Percentiles rank a stretch among this genome's conserved stretches.
Conservation (phyloP, 2,888 invertebrate species). For the Rhodophaea formosa region DNA sequence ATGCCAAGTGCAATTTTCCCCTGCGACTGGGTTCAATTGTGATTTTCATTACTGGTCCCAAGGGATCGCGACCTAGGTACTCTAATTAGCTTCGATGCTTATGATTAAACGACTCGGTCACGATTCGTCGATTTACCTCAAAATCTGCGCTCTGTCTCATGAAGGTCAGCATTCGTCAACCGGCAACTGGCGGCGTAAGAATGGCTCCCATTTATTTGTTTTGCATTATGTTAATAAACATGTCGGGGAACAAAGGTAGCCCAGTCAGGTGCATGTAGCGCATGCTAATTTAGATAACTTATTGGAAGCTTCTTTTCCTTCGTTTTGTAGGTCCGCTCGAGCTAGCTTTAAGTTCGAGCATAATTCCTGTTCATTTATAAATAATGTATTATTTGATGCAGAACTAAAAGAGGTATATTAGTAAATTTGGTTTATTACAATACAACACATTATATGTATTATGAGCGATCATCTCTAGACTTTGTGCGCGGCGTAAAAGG, state of each 20-base stretch:
- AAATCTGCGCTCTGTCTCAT: conserved; percentile 59
- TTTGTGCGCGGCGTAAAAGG: no score
- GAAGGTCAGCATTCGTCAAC: conserved; percentile 64
- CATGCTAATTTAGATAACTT: conserved; percentile 28
- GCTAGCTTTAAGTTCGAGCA: background rate
- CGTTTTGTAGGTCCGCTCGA: background rate
- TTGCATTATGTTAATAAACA: conserved; percentile 37
- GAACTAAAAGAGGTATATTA: no score
- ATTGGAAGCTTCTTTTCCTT: conserved; percentile 25
- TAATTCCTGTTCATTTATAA: background rate
- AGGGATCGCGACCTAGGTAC: conserved; percentile 69
- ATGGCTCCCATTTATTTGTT: conserved; percentile 39
- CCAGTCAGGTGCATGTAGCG: conserved; percentile 24
- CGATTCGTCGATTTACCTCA: conserved; percentile 75
- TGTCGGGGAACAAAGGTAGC: conserved; percentile 29
- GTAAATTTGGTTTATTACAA: no score
- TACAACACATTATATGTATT: no score
- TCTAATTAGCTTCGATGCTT: conserved; percentile 78
- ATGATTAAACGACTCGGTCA: conserved; percentile 76
- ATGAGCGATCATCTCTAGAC: no score
- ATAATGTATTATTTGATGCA: no score
- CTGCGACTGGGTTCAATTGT: conserved; percentile 69
- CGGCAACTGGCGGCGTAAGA: conserved; percentile 41
- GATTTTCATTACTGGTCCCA: conserved; percentile 76
- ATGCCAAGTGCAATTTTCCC: conserved; percentile 70